Percentiles rank a stretch among this genome's conserved stretches.
Conservation (phyloP, 2,113 vertebrate genomes). For the Spermophilus dauricus region DNA sequence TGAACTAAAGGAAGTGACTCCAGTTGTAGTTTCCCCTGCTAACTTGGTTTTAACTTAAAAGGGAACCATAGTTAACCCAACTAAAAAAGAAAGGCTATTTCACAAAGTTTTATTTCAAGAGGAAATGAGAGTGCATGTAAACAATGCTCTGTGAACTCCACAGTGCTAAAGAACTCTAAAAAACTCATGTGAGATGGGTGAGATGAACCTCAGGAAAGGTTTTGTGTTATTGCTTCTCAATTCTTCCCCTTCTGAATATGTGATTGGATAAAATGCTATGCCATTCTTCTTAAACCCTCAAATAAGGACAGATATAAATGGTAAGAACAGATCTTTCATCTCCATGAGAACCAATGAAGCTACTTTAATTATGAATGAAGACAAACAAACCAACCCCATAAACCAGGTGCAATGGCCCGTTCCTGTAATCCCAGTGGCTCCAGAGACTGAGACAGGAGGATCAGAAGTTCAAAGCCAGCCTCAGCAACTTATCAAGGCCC, state of each 20-base stretch:
- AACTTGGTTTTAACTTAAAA: constrained; percentile 7
- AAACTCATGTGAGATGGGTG: too few species aligned
- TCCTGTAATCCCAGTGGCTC: too few species aligned
- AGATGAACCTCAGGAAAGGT: background rate
- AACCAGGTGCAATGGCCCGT: too few species aligned
- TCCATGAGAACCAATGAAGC: background rate
- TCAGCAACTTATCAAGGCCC: too few species aligned
- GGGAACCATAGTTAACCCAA: background rate
- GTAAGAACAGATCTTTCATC: background rate
- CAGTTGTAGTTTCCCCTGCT: background rate
- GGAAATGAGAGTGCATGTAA: too few species aligned
- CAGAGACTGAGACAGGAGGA: too few species aligned
- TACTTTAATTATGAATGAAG: background rate
- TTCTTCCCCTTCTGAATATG: background rate
- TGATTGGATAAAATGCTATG: background rate
- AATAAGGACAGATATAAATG: background rate
- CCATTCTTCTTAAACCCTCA: background rate
- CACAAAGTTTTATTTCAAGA: background rate
- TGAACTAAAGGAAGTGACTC: background rate
- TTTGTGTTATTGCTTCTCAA: background rate
- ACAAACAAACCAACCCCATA: background rate
- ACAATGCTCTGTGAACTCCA: background rate
- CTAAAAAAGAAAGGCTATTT: background rate
- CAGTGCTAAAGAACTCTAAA: too few species aligned
- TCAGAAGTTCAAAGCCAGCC: too few species aligned